Evolutionary conservation across 2,888 invertebrate genomes (phyloP).

Genomic region (Argyresthia goedartella): DNA sequence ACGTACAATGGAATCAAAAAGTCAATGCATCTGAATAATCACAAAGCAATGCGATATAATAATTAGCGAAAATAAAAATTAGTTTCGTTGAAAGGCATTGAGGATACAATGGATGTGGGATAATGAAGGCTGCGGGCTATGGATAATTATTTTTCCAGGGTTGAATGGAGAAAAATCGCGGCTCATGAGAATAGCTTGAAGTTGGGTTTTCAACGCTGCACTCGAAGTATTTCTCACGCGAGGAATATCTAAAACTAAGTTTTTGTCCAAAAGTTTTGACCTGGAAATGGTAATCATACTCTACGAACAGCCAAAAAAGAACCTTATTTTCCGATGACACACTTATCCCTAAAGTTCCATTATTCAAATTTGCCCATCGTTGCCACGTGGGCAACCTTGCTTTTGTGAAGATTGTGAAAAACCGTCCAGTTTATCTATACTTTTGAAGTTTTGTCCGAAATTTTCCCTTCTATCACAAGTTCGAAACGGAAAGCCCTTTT

Average conservation of each 20-base stretch:
- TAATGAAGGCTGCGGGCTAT: neutral
- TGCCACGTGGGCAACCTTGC: neutral
- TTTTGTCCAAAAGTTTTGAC: too few relatives aligned
- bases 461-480: too few relatives aligned
- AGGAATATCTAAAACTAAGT: too few relatives aligned
- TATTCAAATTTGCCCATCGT: neutral
- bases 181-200: neutral
- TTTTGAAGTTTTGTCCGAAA: too few relatives aligned
- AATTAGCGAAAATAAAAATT: constrained; percentile 14
- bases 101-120: neutral
- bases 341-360: too few relatives aligned
- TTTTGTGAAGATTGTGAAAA: too few relatives aligned
- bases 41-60: constrained; percentile 10
- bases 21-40: constrained; percentile 12
- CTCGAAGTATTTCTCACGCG: too few relatives aligned
- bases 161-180: neutral
- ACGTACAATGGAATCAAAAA: constrained; percentile 13
- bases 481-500: neutral
- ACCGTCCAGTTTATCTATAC: neutral
- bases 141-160: constrained; percentile 1
- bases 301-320: neutral
- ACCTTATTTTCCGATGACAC: too few relatives aligned
- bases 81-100: constrained; percentile 1
- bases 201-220: too few relatives aligned
- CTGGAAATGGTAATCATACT: too few relatives aligned